Conservation (phyloP, 2,888 invertebrate genomes). For the Ornithoptera alexandrae region DNA sequence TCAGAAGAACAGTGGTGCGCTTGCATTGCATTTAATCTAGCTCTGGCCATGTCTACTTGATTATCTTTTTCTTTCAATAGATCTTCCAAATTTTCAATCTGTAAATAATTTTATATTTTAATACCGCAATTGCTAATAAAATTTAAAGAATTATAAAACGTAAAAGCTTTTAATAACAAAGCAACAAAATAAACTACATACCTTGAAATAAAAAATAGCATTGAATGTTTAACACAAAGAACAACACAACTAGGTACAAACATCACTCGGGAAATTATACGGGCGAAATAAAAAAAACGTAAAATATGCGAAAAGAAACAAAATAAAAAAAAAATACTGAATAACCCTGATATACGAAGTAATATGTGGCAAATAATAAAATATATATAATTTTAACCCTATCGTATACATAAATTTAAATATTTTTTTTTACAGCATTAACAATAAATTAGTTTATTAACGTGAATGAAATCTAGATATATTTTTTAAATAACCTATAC, state of each 20-base stretch:
- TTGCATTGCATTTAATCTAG: slow-evolving; percentile 94
- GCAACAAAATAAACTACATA: slow-evolving; percentile 35
- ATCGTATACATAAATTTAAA: background rate
- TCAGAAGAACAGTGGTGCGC: slow-evolving; percentile 96
- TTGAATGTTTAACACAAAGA: slow-evolving; percentile 31
- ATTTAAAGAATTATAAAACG: slow-evolving; percentile 32
- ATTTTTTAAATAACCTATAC: too few relatives aligned
- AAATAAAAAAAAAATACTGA: slow-evolving; percentile 5
- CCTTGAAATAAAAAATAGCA: slow-evolving; percentile 35
- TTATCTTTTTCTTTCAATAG: slow-evolving; percentile 98
- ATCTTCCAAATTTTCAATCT: slow-evolving; percentile 99
- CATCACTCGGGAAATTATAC: slow-evolving; percentile 12
- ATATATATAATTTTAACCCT: background rate
- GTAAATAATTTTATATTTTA: slow-evolving; percentile 44
- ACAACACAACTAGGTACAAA: slow-evolving; percentile 32
- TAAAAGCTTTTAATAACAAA: slow-evolving; percentile 26
- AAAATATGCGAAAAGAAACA: slow-evolving; percentile 28
- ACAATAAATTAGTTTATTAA: too few relatives aligned
- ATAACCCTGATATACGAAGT: background rate
- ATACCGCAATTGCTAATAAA: slow-evolving; percentile 4
- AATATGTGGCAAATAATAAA: background rate
- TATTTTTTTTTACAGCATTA: too few relatives aligned
- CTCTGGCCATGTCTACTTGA: slow-evolving; percentile 97
- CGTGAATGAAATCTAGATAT: too few relatives aligned
- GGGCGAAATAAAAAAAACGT: slow-evolving; percentile 32